Evolutionary conservation across 2,888 invertebrate genomes (phyloP).

Genomic region (Melanostoma mellinum): DNA sequence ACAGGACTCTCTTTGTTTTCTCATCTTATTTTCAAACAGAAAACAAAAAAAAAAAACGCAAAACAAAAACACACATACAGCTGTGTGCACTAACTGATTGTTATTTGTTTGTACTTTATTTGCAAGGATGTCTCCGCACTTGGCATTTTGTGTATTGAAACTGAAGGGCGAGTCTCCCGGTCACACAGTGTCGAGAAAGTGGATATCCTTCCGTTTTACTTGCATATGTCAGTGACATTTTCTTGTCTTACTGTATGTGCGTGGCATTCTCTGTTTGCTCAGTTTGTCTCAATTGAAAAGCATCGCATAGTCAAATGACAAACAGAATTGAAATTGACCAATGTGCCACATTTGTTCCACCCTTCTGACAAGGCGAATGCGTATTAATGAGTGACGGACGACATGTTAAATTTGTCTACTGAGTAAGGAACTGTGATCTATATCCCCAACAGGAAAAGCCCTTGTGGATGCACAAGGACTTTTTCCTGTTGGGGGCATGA

Average conservation of each 20-base stretch:
- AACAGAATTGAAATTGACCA: slow-evolving; percentile 65
- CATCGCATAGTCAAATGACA: slow-evolving; percentile 64
- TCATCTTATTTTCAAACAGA: slow-evolving; percentile 13
- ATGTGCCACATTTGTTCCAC: slow-evolving; percentile 32
- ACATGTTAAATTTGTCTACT: slow-evolving; percentile 43
- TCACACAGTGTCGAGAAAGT: slow-evolving; percentile 18
- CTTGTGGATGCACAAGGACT: too few species aligned
- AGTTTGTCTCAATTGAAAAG: slow-evolving; percentile 25
- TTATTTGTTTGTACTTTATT: slow-evolving; percentile 51
- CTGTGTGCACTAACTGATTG: slow-evolving; percentile 67
- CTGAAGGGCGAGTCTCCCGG: slow-evolving; percentile 34
- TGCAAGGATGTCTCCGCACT: slow-evolving; percentile 41
- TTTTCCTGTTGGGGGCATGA: too few species aligned
- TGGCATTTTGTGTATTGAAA: slow-evolving; percentile 1
- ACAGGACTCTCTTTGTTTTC: slow-evolving; percentile 46
- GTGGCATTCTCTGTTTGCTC: slow-evolving; percentile 34
- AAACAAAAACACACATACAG: slow-evolving; percentile 5
- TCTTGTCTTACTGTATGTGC: background rate
- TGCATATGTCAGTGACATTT: slow-evolving; percentile 67
- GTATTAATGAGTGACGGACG: slow-evolving; percentile 36
- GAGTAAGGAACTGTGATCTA: slow-evolving; percentile 22
- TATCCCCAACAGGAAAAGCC: too few species aligned
- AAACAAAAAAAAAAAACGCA: background rate
- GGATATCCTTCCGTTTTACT: slow-evolving; percentile 56
- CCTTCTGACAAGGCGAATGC: slow-evolving; percentile 6